These are phyloP conservation scores for Nemapogon koenigi DNA, from an alignment of 2,888 invertebrate species.

Conservation along the genomic window DNA sequence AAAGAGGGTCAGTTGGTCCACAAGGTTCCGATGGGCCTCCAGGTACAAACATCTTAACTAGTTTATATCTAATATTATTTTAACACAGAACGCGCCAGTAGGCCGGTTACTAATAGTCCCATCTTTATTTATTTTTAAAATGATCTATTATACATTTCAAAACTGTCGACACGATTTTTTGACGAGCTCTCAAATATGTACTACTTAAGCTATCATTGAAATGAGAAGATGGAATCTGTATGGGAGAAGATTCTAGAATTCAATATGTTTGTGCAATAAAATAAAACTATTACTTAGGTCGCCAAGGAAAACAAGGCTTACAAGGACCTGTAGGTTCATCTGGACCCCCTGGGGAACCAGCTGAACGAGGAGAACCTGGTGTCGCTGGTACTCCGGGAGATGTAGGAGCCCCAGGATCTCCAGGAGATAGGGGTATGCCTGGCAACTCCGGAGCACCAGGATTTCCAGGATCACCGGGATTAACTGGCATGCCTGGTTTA, in stretches of 20 bases:
- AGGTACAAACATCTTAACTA: no score
- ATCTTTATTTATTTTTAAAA: no score
- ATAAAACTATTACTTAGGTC: conserved; percentile 55
- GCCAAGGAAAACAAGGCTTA: conserved; percentile 77
- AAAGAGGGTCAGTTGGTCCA: conserved; percentile 72
- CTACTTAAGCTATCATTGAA: no score
- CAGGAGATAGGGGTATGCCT: conserved; percentile 76
- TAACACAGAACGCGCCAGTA: no score
- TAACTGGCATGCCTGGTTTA: conserved; percentile 71
- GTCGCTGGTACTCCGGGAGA: conserved; percentile 74
- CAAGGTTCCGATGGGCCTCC: conserved; percentile 79
- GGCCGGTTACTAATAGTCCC: no score
- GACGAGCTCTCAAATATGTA: no score
- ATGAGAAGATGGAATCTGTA: no score
- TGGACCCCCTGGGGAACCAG: conserved; percentile 83
- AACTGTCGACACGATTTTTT: no score
- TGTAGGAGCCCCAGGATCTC: conserved; percentile 73
- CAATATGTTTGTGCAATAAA: no score
- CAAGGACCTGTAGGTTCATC: conserved; percentile 77
- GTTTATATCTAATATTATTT: no score
- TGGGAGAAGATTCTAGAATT: no score
- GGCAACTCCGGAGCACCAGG: conserved; percentile 76
- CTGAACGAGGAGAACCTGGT: conserved; percentile 80
- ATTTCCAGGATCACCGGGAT: conserved; percentile 71
- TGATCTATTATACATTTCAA: no score